phyloP scores from a whole-genome alignment of 92 coral and sea anemone species.

The Scolanthus callimorphus region DNA sequence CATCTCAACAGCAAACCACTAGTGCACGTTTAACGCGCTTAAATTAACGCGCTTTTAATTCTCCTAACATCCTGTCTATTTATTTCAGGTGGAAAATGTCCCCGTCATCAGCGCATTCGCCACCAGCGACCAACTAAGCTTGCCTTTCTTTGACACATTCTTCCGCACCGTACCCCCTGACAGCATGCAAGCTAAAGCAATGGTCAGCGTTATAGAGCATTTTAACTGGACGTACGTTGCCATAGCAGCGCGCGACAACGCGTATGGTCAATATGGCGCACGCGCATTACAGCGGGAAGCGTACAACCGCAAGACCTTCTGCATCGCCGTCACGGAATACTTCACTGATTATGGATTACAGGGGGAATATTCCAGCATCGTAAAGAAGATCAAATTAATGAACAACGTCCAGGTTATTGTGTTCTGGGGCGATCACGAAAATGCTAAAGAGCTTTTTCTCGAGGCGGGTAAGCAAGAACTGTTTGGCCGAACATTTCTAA shows the following conservation, averaged over 20 bases:
- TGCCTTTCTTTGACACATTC: slow-evolving; percentile 33
- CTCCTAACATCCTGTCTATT: no score
- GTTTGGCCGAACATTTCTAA: slow-evolving; percentile 38
- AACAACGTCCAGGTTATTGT: slow-evolving; percentile 40
- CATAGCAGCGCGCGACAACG: slow-evolving; percentile 32
- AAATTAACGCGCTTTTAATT: no score
- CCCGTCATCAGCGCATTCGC: slow-evolving; percentile 56
- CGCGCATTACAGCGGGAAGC: slow-evolving; percentile 44
- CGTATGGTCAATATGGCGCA: slow-evolving; percentile 49
- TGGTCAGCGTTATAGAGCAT: slow-evolving; percentile 43
- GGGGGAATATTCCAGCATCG: slow-evolving; percentile 8
- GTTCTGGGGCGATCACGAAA: slow-evolving; percentile 44
- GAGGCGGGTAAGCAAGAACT: slow-evolving; percentile 48
- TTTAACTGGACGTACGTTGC: slow-evolving; percentile 52
- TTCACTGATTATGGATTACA: slow-evolving; percentile 25
- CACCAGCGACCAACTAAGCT: slow-evolving; percentile 52
- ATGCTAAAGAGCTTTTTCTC: slow-evolving; percentile 17
- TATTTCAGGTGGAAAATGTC: slow-evolving; percentile 17
- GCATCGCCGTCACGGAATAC: slow-evolving; percentile 53
- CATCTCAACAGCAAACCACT: no score
- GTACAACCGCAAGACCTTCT: slow-evolving; percentile 29
- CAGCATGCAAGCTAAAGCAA: slow-evolving; percentile 36
- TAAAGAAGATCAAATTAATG: slow-evolving; percentile 26
- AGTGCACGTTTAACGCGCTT: no score
- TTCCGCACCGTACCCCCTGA: slow-evolving; percentile 51